Base-by-base conservation (phyloP, 2,888 invertebrate genomes). In the Apocheima hispidaria region DNA sequence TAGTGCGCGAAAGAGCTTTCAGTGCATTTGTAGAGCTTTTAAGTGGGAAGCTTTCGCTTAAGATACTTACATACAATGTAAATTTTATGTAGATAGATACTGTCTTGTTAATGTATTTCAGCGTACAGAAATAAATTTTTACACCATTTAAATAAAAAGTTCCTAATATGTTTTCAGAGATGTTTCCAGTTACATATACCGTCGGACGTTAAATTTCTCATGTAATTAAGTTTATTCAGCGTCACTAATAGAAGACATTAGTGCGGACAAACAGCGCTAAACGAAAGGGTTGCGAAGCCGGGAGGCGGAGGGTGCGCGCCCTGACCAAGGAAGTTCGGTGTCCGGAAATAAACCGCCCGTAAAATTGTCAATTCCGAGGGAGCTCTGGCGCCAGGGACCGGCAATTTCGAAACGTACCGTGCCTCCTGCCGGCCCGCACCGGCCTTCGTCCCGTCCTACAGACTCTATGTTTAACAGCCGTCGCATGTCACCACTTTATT, bases 351-450 rank as follows among this genome's bases (percentile, higher is more conserved):
- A 94, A 94, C 94, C 94, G 93, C 90, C 93, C 94, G 94, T 94
- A 94, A 94, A 94, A 95, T 94, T 94, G 94, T 88, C 94, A 94
- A 94, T 94, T 94, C 93, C 93, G 87, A 87, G 86, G 81, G 86
- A 86, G 77, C 75, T 75, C 81, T 80, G 81, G 84, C 82, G 85
- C 82, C 82, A n/a, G 86, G 78, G 73, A 78, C 78, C 86, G 87
- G 88, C 87, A 83, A 87, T 88, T 87, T 83, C 82, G 84, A 86
- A 83, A 74, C 77, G 79, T 78, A 74, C 75, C 77, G 79, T 78
- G 75, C 75, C 74, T 74, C 74, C 72, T 10, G 14, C 43, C 69
- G 48, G 66, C 70, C 73, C 68, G 74, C 74, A 67, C 67, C 72
- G 75, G 67, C 72, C 71, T 65, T 56, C 61, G 71, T 64, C 66